Percentiles rank a stretch among this genome's conserved stretches.
These are phyloP conservation scores for Ophioninae sp. DNA, from an alignment of 2,888 invertebrate species.

Conservation along the genomic window DNA sequence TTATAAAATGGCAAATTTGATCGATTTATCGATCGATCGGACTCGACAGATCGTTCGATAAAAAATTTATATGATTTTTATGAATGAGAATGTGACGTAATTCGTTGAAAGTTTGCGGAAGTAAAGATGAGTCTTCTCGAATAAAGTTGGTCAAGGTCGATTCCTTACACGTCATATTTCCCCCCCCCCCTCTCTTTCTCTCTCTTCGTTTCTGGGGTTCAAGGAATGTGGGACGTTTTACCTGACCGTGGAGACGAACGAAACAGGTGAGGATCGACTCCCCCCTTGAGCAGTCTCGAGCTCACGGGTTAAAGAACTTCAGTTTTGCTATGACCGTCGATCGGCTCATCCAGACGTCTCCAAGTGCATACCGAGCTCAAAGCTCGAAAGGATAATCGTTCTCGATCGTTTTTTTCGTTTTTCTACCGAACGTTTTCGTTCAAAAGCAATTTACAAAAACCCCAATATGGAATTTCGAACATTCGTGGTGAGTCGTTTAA, in stretches of 20 bases:
- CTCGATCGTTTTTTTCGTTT: constrained; percentile 17
- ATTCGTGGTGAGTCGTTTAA: constrained; percentile 72
- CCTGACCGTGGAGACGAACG: constrained; percentile 26
- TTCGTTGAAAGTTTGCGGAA: constrained; percentile 57
- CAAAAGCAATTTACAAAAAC: not conserved
- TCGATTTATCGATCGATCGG: not conserved
- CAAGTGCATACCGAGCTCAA: constrained; percentile 41
- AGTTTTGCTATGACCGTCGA: constrained; percentile 78
- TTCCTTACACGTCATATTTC: constrained; percentile 30
- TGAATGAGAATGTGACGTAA: constrained; percentile 50
- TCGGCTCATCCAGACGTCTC: constrained; percentile 68
- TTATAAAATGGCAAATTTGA: not conserved
- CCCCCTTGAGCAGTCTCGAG: constrained; percentile 61
- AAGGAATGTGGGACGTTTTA: constrained; percentile 59
- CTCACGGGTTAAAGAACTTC: constrained; percentile 72
- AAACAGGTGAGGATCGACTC: constrained; percentile 62
- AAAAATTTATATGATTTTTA: constrained; percentile 29
- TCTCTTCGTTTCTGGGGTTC: not conserved
- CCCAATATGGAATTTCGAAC: constrained; percentile 73
- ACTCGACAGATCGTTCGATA: constrained; percentile 17
- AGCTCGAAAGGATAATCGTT: constrained; percentile 38
- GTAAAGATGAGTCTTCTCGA: constrained; percentile 35
- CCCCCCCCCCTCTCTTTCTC: constrained; percentile 10
- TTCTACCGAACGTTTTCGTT: not conserved
- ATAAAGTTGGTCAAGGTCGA: constrained; percentile 71